Evolutionary conservation across 53 echinoderm and acorn worm species (phyloP).

Genomic region (Arbacia lixula): DNA sequence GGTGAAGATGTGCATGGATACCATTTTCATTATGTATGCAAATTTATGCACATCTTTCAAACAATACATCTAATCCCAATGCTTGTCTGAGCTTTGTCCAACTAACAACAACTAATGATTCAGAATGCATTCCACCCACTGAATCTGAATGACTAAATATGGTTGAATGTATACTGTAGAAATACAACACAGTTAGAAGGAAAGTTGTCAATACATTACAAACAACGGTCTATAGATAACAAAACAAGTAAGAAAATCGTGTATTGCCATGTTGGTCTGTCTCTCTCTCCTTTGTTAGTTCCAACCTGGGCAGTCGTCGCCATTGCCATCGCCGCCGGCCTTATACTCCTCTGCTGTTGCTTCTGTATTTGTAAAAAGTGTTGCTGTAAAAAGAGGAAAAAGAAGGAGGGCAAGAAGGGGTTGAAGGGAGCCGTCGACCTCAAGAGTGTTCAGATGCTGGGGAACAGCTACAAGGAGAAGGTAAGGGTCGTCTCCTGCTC

Average conservation of each 20-base stretch:
- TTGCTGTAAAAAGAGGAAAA: conserved; percentile 95
- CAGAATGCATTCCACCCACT: no score
- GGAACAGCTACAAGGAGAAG: conserved; percentile 95
- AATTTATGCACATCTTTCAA: no score
- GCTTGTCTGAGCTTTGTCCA: no score
- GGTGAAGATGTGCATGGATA: no score
- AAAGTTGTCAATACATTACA: no score
- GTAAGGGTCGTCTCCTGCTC: conserved; percentile 52
- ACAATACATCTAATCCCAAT: no score
- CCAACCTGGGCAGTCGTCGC: conserved; percentile 86
- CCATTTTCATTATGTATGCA: neutral
- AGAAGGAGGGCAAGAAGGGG: conserved; percentile 96
- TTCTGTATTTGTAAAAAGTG: conserved; percentile 95
- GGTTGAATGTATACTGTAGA: neutral
- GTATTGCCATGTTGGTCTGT: no score
- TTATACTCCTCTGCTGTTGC: conserved; percentile 93
- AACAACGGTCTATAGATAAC: neutral
- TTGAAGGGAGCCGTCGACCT: conserved; percentile 95
- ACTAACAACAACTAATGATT: no score
- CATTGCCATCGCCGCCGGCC: conserved; percentile 85
- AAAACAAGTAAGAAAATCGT: neutral
- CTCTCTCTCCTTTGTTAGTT: conserved; percentile 57
- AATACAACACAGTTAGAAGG: neutral
- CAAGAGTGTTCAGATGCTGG: conserved; percentile 98
- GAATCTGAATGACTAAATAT: no score